Evolutionary conservation across 2,797 vertebrate genomes (phyloP).

Genomic region (Cryptoprocta ferox): DNA sequence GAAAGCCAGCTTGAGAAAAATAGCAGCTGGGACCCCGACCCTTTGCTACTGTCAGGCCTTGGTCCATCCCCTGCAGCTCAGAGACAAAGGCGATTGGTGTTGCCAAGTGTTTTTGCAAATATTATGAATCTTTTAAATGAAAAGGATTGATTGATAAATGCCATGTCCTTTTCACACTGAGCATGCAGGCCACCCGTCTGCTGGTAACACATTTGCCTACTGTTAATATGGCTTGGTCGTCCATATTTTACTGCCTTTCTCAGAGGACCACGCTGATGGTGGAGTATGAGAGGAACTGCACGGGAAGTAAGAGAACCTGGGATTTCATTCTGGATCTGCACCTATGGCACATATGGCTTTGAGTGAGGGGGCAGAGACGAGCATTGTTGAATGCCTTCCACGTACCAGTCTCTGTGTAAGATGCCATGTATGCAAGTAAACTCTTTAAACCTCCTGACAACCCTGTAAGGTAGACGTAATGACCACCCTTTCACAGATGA

Average conservation of each 20-base stretch:
- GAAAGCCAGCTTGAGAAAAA: conserved; percentile 47
- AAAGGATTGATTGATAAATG: conserved; percentile 11
- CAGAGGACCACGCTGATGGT: background rate
- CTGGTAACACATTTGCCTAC: background rate
- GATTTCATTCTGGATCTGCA: background rate
- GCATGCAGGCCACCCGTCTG: background rate
- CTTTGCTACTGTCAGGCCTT: background rate
- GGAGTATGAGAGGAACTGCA: background rate
- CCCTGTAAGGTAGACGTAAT: background rate
- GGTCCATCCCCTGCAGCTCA: background rate
- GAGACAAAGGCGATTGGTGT: background rate
- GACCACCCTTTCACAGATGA: background rate
- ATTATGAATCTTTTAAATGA: conserved; percentile 45
- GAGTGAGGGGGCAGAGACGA: background rate
- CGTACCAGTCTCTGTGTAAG: background rate
- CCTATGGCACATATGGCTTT: background rate
- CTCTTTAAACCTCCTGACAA: background rate
- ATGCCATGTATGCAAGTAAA: background rate
- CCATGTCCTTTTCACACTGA: background rate
- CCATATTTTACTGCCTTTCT: background rate
- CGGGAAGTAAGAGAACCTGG: background rate
- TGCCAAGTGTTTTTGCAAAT: conserved; percentile 35
- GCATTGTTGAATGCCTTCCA: background rate
- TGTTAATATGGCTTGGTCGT: background rate
- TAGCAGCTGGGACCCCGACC: background rate